Evolutionary conservation across 2,888 invertebrate genomes (phyloP).

Genomic region (Rhopalosiphum nymphaeae): DNA sequence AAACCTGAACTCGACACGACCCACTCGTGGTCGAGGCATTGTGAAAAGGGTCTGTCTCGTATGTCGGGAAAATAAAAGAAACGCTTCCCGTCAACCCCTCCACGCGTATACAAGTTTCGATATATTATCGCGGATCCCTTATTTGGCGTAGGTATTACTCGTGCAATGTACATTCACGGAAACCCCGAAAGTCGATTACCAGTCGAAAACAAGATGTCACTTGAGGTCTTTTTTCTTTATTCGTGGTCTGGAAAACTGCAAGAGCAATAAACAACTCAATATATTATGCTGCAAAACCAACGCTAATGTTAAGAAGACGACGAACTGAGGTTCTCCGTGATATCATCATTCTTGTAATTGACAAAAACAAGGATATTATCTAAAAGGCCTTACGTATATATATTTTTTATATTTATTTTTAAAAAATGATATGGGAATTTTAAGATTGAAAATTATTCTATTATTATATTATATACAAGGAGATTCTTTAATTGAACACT

Average conservation of each 20-base stretch:
- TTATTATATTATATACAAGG: too few species aligned
- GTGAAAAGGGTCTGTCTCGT: constrained; percentile 40
- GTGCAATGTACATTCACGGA: neutral
- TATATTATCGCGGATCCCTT: constrained; percentile 3
- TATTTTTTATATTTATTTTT: too few species aligned
- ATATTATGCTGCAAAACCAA: neutral
- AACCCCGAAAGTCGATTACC: constrained; percentile 47
- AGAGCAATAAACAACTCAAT: neutral
- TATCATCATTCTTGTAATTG: neutral
- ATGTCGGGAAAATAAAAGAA: constrained; percentile 24
- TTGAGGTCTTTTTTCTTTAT: neutral
- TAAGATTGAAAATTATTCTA: too few species aligned
- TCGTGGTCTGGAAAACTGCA: neutral
- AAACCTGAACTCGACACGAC: constrained; percentile 34
- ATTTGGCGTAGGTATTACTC: neutral
- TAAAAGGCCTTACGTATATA: too few species aligned
- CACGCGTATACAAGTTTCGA: constrained; percentile 7
- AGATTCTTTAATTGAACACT: too few species aligned
- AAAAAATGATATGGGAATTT: too few species aligned
- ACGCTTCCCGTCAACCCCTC: neutral
- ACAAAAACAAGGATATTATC: too few species aligned
- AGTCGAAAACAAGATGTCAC: constrained; percentile 8
- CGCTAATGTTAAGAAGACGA: neutral
- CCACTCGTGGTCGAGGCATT: constrained; percentile 23
- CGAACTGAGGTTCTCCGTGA: neutral